Evolutionary conservation across 2,888 invertebrate genomes (phyloP).

Genomic region (Rhorus exstirpatorius): DNA sequence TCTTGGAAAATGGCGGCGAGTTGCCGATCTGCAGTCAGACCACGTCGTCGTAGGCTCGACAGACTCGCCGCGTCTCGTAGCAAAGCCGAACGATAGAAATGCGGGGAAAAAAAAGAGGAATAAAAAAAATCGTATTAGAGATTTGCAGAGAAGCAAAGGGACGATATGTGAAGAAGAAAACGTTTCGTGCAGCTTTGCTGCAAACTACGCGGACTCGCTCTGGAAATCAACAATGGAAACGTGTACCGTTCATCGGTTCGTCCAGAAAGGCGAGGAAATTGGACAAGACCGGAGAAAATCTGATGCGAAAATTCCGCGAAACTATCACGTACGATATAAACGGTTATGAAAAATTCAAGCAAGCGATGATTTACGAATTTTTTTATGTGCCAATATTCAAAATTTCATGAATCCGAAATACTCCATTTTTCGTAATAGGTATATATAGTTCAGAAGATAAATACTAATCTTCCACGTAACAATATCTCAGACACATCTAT

Average conservation of each 20-base stretch:
- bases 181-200: conserved; percentile 46
- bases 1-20: conserved; percentile 53
- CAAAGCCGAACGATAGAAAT: conserved; percentile 41
- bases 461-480: too few species aligned
- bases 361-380: not conserved
- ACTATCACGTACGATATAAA: conserved; percentile 37
- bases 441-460: too few species aligned
- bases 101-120: conserved; percentile 70
- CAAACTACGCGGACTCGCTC: conserved; percentile 56
- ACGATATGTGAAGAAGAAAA: conserved; percentile 55
- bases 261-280: conserved; percentile 70
- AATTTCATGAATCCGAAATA: too few species aligned
- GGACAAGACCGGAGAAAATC: conserved; percentile 73
- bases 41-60: conserved; percentile 73
- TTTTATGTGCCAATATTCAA: too few species aligned
- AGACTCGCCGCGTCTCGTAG: conserved; percentile 48
- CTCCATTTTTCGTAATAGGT: too few species aligned
- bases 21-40: conserved; percentile 74
- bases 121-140: conserved; percentile 51
- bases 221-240: conserved; percentile 75
- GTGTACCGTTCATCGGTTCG: conserved; percentile 63
- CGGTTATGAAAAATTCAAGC: too few species aligned
- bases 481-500: too few species aligned
- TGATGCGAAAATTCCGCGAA: conserved; percentile 19
- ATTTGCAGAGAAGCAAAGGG: conserved; percentile 18